A percentile compares a stretch with the other conserved stretches of the same genome.
Evolutionary conservation across 2,113 vertebrate species (phyloP).

Genomic region (Cyprinodon tularosa): DNA sequence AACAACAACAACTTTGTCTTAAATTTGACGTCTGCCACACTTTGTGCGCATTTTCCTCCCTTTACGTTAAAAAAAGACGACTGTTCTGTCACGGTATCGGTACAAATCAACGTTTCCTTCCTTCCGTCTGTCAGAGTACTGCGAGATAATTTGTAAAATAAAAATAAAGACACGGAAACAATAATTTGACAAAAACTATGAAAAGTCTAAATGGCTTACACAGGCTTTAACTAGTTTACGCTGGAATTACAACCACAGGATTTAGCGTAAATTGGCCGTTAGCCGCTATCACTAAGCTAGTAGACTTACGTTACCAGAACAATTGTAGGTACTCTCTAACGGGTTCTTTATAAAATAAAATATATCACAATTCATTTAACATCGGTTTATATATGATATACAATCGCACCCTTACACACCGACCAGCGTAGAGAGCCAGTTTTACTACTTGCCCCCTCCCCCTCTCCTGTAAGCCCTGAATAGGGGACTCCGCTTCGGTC

Average conservation of each 20-base stretch:
- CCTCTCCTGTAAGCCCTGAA: constrained; percentile 72
- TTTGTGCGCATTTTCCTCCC: background rate
- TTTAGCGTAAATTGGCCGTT: constrained; percentile 29
- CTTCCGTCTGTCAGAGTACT: background rate
- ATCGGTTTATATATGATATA: constrained; percentile 22
- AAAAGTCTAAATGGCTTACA: background rate
- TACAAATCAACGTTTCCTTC: background rate
- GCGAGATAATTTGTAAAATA: background rate
- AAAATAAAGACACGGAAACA: background rate
- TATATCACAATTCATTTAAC: background rate
- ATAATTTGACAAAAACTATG: background rate
- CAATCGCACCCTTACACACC: constrained; percentile 72
- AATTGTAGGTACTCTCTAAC: background rate
- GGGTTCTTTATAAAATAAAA: background rate
- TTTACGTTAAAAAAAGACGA: background rate
- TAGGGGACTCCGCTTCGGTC: constrained; percentile 70
- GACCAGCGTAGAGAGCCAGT: constrained; percentile 60
- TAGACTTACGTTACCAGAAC: constrained; percentile 35
- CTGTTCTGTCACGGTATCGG: background rate
- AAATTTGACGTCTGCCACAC: background rate
- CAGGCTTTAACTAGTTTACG: background rate
- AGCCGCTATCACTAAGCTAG: constrained; percentile 56
- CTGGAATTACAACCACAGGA: background rate
- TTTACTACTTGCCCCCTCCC: constrained; percentile 64
- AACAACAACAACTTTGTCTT: constrained; percentile 8